Evolutionary conservation across 1,140 invertebrate species (phyloP).

Genomic region (Neodiprion lecontei): DNA sequence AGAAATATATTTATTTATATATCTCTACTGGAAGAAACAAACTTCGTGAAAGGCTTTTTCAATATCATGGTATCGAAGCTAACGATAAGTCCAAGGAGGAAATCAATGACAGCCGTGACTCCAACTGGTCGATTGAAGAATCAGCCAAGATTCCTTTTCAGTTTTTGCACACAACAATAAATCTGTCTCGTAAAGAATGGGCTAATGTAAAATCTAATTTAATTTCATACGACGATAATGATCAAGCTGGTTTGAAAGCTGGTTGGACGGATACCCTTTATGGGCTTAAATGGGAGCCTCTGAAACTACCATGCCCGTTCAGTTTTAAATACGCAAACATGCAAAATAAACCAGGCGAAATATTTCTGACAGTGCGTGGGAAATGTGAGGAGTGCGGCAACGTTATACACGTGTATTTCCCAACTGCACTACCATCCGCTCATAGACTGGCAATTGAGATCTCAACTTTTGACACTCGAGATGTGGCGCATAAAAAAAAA

Average conservation of each 20-base stretch:
- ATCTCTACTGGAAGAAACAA: background rate
- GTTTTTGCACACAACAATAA: background rate
- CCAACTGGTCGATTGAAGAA: constrained; percentile 19
- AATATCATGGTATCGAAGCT: background rate
- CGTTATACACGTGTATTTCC: background rate
- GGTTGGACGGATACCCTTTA: constrained; percentile 23
- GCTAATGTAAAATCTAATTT: background rate
- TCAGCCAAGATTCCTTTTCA: background rate
- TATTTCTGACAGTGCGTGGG: constrained; percentile 16
- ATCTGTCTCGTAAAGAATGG: background rate
- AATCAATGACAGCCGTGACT: background rate
- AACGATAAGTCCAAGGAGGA: background rate
- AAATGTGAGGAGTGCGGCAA: constrained; percentile 17
- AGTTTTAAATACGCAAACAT: constrained; percentile 22
- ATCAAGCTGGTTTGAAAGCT: constrained; percentile 13
- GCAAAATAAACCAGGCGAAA: constrained; percentile 10
- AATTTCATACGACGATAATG: constrained; percentile 14
- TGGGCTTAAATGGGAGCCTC: constrained; percentile 14
- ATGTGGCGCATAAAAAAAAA: constrained; percentile 14
- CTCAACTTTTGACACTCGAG: constrained; percentile 15
- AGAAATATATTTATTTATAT: constrained; percentile 14
- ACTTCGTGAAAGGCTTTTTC: background rate
- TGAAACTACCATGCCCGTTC: constrained; percentile 22
- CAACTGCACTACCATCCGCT: background rate
- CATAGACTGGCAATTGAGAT: constrained; percentile 7